phyloP scores from a whole-genome alignment of 2,888 invertebrate species.

The Acrobasis repandana region DNA sequence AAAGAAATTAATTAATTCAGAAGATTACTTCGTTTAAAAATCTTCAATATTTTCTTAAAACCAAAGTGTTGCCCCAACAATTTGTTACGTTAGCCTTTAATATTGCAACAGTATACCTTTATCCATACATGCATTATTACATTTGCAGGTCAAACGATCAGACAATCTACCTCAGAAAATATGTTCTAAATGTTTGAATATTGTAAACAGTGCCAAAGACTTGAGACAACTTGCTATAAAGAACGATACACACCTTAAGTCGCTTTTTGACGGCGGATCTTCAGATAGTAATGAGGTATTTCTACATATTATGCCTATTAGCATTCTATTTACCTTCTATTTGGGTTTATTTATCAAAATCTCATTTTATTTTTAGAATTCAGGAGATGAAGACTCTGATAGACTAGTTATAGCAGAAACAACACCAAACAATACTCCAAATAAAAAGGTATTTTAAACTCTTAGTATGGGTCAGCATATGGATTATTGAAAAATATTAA shows the following conservation, averaged over 20 bases:
- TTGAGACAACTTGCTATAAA: constrained; percentile 45
- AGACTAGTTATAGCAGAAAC: constrained; percentile 6
- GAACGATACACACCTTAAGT: constrained; percentile 49
- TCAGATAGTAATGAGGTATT: neutral
- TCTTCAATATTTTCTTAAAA: too few species aligned
- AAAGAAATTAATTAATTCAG: neutral
- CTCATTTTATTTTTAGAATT: neutral
- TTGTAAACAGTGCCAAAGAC: constrained; percentile 44
- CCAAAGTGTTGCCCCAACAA: too few species aligned
- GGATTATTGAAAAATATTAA: too few species aligned
- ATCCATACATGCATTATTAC: neutral
- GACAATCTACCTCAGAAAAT: constrained; percentile 58
- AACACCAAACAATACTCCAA: neutral
- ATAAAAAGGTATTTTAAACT: neutral
- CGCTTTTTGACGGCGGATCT: constrained; percentile 37
- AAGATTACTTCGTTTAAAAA: too few species aligned
- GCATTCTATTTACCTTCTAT: neutral
- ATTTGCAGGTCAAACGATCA: constrained; percentile 19
- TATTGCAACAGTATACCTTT: too few species aligned
- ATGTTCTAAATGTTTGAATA: constrained; percentile 51
- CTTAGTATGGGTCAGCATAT: too few species aligned
- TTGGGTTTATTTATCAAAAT: neutral
- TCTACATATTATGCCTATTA: neutral
- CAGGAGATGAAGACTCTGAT: constrained; percentile 2
- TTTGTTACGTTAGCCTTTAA: neutral